phyloP scores from a whole-genome alignment of 2,797 vertebrate species.

The Anabas testudineus region DNA sequence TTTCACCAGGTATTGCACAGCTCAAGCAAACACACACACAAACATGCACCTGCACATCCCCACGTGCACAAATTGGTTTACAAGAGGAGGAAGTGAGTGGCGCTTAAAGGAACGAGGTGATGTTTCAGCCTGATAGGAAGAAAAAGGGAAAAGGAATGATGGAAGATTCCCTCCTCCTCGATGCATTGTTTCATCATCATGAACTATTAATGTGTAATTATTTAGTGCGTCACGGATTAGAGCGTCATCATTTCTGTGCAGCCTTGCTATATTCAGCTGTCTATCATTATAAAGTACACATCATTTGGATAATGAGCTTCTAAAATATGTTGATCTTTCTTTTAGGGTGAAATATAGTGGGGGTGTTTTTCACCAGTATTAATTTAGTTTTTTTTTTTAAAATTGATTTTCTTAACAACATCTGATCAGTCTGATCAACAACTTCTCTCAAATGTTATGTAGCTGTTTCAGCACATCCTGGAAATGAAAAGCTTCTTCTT shows the following conservation, averaged over 20 bases:
- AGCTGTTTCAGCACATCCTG: background rate
- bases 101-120: conserved; percentile 47
- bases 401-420: background rate
- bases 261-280: rapidly evolving
- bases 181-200: background rate
- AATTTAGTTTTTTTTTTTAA: background rate
- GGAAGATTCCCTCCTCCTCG: conserved; percentile 36
- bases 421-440: background rate
- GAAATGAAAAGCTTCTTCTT: background rate
- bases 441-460: background rate
- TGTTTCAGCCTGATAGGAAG: conserved; percentile 18
- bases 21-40: conserved; percentile 11
- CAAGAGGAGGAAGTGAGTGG: conserved; percentile 67
- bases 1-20: conserved; percentile 42
- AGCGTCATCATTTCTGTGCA: conserved; percentile 7
- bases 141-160: conserved; percentile 20
- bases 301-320: background rate
- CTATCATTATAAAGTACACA: background rate
- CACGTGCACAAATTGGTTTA: conserved; percentile 25
- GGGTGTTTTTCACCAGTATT: background rate
- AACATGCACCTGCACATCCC: conserved; percentile 4
- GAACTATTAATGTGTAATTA: conserved; percentile 15
- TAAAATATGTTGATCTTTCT: background rate
- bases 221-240: conserved; percentile 20
- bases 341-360: background rate